Evolutionary conservation across 2,797 vertebrate genomes (phyloP).

Genomic region (Microctenopoma steveboyesi): DNA sequence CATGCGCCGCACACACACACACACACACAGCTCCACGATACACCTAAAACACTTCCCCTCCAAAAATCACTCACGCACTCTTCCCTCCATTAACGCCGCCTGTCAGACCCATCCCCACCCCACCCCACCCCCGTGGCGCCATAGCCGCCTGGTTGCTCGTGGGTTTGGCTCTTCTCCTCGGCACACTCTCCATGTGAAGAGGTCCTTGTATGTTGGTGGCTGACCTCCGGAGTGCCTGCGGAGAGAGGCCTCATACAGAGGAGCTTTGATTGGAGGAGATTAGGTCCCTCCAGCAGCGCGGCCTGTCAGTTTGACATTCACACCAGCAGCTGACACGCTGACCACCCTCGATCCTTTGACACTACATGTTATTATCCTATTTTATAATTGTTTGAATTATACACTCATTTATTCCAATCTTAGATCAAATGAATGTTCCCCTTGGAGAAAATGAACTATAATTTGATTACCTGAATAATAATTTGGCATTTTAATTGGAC

Average conservation of each 20-base stretch:
- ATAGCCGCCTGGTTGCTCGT: neutral
- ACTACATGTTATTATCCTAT: conserved; percentile 6
- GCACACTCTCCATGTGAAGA: conserved; percentile 45
- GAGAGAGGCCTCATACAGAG: conserved; percentile 48
- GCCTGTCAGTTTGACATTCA: conserved; percentile 31
- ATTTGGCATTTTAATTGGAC: conserved; percentile 10
- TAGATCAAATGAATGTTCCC: conserved; percentile 12
- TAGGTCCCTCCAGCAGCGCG: conserved; percentile 19
- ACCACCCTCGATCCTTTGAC: conserved; percentile 33
- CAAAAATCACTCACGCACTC: conserved; percentile 20
- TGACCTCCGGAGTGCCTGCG: conserved; percentile 44
- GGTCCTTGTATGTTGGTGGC: conserved; percentile 55
- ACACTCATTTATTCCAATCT: conserved; percentile 19
- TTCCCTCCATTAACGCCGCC: conserved; percentile 20
- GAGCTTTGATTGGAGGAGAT: conserved; percentile 58
- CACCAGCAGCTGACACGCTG: conserved; percentile 13
- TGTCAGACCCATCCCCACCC: conserved; percentile 17
- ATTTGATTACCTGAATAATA: conserved; percentile 30
- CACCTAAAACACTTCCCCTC: conserved; percentile 16
- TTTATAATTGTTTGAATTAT: conserved; percentile 1
- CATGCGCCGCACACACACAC: conserved; percentile 7
- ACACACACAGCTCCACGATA: conserved; percentile 4
- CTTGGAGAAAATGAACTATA: conserved; percentile 31
- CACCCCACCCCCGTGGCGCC: neutral
- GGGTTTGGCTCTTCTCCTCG: conserved; percentile 27